phyloP scores from a whole-genome alignment of 92 coral and sea anemone genomes.

The Chrysogorgia sp. region DNA sequence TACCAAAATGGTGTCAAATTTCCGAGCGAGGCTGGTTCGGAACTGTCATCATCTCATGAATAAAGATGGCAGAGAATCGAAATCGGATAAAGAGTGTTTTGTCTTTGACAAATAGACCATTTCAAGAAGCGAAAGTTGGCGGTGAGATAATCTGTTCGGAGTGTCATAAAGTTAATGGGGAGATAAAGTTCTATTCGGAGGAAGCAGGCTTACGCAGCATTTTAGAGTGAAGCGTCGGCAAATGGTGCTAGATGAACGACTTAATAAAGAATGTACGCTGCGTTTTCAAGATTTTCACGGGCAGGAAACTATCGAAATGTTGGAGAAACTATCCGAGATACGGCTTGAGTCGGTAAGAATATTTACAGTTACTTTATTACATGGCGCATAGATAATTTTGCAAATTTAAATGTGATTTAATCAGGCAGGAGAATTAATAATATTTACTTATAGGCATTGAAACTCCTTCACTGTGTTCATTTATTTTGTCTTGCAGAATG shows the following conservation, averaged over 20 bases:
- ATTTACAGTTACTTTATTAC: no score
- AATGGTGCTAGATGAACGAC: neutral
- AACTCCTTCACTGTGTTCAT: no score
- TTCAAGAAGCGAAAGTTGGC: constrained; percentile 15
- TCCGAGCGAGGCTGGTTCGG: no score
- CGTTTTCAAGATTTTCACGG: constrained; percentile 21
- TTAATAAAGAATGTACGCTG: constrained; percentile 6
- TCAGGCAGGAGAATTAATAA: no score
- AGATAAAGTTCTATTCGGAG: no score
- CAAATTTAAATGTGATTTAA: no score
- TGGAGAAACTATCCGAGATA: constrained; percentile 11
- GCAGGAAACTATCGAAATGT: constrained; percentile 12
- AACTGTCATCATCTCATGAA: no score
- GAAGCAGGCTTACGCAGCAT: constrained; percentile 30
- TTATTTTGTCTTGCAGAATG: no score
- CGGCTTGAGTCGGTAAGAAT: constrained; percentile 15
- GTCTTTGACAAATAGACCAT: constrained; percentile 26
- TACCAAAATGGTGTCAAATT: no score
- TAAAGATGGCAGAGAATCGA: constrained; percentile 1
- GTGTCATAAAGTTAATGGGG: no score
- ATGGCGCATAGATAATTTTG: no score
- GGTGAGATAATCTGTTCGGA: constrained; percentile 5
- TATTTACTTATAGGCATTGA: no score
- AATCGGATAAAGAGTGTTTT: neutral
- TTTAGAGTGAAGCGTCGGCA: constrained; percentile 16